phyloP scores from a whole-genome alignment of 2,797 vertebrate genomes.

The Scolopax rusticola region DNA sequence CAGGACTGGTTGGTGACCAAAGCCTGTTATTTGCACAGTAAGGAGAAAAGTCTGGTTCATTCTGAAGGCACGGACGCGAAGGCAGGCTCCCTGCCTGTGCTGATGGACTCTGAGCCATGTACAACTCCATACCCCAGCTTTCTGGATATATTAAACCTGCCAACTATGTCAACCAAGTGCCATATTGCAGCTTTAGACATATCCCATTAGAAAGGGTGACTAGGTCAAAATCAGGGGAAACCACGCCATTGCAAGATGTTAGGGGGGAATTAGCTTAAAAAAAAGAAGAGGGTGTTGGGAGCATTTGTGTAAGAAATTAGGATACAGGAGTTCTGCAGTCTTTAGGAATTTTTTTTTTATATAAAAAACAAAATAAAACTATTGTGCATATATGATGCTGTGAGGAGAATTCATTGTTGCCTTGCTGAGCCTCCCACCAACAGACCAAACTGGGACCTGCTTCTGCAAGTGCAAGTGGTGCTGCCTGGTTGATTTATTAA shows the following conservation, averaged over 20 bases:
- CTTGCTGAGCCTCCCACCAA: neutral
- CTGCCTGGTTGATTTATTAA: neutral
- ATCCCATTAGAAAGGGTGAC: conserved; percentile 23
- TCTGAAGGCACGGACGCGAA: neutral
- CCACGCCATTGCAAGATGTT: neutral
- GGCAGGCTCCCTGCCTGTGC: conserved; percentile 4
- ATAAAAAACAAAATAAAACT: conserved; percentile 71
- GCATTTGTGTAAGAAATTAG: conserved; percentile 34
- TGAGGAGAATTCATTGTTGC: neutral
- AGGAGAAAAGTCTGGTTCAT: conserved; percentile 50
- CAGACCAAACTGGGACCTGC: neutral
- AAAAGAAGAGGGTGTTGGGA: conserved; percentile 25
- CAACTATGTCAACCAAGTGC: conserved; percentile 47
- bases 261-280: conserved; percentile 54
- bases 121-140: conserved; percentile 4
- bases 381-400: conserved; percentile 60
- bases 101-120: neutral
- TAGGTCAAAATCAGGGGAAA: conserved; percentile 48
- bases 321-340: conserved; percentile 38
- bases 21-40: conserved; percentile 54
- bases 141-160: conserved; percentile 57
- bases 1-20: conserved; percentile 14
- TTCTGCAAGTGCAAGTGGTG: neutral
- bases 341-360: conserved; percentile 71
- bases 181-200: conserved; percentile 71